Evolutionary conservation across 2,888 invertebrate species (phyloP).

Genomic region (Cryptus armator): DNA sequence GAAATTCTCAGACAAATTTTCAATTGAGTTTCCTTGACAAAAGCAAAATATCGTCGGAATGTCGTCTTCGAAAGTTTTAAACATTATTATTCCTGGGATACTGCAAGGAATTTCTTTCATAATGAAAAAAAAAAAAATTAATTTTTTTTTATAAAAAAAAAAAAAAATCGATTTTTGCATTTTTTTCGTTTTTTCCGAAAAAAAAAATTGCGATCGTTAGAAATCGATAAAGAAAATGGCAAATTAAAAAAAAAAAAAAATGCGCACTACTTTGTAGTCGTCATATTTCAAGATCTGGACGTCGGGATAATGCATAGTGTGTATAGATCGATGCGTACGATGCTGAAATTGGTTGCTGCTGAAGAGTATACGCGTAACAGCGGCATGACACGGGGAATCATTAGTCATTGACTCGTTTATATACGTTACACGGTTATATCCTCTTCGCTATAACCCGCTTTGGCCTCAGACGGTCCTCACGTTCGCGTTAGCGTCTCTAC

Average conservation of each 20-base stretch:
- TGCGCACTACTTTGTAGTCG: background rate
- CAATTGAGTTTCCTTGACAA: too few relatives aligned
- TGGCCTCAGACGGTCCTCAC: conserved; percentile 21
- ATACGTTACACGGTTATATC: conserved; percentile 31
- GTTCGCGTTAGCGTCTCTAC: conserved; percentile 47
- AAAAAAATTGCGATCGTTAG: background rate
- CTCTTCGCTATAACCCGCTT: background rate
- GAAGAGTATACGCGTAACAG: conserved; percentile 40
- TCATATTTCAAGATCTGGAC: background rate
- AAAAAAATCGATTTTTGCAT: too few relatives aligned
- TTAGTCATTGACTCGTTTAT: conserved; percentile 63
- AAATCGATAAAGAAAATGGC: background rate
- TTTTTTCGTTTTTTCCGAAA: background rate
- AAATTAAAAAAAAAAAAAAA: background rate
- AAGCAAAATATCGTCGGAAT: too few relatives aligned
- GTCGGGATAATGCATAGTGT: background rate
- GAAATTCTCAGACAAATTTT: too few relatives aligned
- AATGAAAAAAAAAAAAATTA: too few relatives aligned
- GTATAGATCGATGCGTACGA: conserved; percentile 22
- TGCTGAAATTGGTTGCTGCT: background rate
- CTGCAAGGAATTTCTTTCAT: too few relatives aligned
- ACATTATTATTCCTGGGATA: too few relatives aligned
- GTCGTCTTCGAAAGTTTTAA: too few relatives aligned
- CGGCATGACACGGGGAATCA: conserved; percentile 49
- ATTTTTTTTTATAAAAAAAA: too few relatives aligned